phyloP scores from a whole-genome alignment of 2,113 vertebrate genomes.

The Sorex fumeus region DNA sequence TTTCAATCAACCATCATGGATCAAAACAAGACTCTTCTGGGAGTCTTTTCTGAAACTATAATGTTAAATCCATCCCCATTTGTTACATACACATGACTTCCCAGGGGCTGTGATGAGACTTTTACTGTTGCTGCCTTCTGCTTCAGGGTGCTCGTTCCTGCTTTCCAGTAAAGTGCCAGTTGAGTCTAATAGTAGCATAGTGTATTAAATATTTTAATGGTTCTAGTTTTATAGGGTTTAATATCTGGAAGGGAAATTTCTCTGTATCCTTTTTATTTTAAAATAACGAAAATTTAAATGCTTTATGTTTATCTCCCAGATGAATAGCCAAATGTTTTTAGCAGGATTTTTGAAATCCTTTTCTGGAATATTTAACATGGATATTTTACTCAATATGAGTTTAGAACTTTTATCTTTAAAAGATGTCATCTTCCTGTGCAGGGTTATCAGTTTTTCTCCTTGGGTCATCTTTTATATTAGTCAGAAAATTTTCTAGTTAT shows the following conservation, averaged over 20 bases:
- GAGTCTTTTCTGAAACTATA: not conserved
- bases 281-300: slow-evolving; percentile 23
- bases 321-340: slow-evolving; percentile 2
- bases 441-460: not conserved
- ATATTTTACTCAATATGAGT: not conserved
- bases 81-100: not conserved
- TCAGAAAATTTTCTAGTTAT: not conserved
- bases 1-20: not conserved
- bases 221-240: not conserved
- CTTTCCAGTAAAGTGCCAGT: not conserved
- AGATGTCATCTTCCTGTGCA: not conserved
- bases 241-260: not conserved
- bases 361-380: slow-evolving; percentile 3
- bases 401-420: not conserved
- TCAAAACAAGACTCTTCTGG: not conserved
- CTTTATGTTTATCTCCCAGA: slow-evolving; percentile 3
- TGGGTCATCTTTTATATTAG: not conserved
- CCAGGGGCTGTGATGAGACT: not conserved
- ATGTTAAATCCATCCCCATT: not conserved
- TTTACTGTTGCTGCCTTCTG: slow-evolving; percentile 1
- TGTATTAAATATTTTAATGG: slow-evolving; percentile 38
- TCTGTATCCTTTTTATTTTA: not conserved
- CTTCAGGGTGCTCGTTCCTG: not conserved
- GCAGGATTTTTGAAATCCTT: not conserved
- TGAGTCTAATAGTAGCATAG: not conserved